Evolutionary conservation across 64 coral and sea anemone genomes (phyloP).

Genomic region (Platygyra sinensis): DNA sequence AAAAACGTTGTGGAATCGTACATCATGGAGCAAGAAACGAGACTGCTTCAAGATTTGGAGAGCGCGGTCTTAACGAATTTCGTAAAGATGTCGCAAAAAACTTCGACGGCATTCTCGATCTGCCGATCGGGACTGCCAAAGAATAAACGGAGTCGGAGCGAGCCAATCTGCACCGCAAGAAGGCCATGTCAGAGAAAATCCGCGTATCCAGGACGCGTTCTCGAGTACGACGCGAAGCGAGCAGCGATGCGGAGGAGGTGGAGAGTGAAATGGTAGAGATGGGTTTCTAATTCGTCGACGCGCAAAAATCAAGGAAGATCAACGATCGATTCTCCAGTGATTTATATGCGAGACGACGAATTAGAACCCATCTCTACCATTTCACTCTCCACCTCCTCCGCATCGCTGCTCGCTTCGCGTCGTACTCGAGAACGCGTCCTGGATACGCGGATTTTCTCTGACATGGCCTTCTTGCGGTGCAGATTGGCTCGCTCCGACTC

Average conservation of each 20-base stretch:
- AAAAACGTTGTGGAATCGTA: constrained; percentile 50
- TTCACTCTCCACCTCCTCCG: constrained; percentile 37
- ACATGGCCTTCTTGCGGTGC: constrained; percentile 48
- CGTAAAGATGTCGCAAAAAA: constrained; percentile 90
- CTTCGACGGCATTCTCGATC: constrained; percentile 77
- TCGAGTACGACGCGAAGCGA: constrained; percentile 31
- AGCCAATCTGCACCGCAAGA: constrained; percentile 15
- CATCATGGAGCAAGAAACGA: constrained; percentile 79
- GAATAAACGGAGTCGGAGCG: constrained; percentile 21
- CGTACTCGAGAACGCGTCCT: constrained; percentile 60
- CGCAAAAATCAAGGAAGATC: background rate
- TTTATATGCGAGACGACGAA: constrained; percentile 13
- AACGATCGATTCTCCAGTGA: background rate
- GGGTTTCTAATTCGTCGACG: background rate
- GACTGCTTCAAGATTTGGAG: constrained; percentile 83
- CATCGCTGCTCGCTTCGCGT: constrained; percentile 34
- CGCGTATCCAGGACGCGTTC: constrained; percentile 65
- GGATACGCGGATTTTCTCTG: constrained; percentile 68
- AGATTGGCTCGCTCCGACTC: constrained; percentile 9
- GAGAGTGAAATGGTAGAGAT: constrained; percentile 47
- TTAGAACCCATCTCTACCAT: constrained; percentile 18
- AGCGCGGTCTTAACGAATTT: constrained; percentile 97
- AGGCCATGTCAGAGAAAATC: constrained; percentile 65
- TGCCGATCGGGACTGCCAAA: background rate
- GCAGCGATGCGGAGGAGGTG: constrained; percentile 37